Percentiles rank a stretch among this genome's conserved stretches.
Conservation (phyloP, 2,888 invertebrate species). For the Dioctria rufipes region DNA sequence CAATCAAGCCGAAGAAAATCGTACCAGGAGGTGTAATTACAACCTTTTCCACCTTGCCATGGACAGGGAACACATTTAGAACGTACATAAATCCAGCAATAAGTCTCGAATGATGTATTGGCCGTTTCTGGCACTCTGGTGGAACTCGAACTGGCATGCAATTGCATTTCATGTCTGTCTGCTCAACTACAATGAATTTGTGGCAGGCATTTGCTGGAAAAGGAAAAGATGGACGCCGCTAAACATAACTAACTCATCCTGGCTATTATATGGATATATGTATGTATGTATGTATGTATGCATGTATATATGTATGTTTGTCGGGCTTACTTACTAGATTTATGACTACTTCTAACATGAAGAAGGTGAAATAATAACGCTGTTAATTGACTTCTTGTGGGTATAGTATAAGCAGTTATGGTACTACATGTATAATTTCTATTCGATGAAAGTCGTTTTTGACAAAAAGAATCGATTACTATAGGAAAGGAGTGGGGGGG, state of each 20-base stretch:
- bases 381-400: conserved; percentile 46
- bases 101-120: conserved; percentile 54
- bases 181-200: conserved; percentile 50
- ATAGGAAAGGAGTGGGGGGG: too few species aligned
- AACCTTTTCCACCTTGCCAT: conserved; percentile 52
- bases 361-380: conserved; percentile 34
- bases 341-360: conserved; percentile 30
- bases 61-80: conserved; percentile 43
- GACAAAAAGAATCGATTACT: too few species aligned
- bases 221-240: conserved; percentile 45
- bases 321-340: neutral
- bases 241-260: conserved; percentile 28
- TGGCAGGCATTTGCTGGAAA: conserved; percentile 34
- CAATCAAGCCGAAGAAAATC: conserved; percentile 49
- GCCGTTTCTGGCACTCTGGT: conserved; percentile 48
- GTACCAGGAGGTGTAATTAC: conserved; percentile 53
- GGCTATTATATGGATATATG: too few species aligned
- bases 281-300: too few species aligned
- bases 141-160: conserved; percentile 51
- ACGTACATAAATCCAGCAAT: conserved; percentile 53
- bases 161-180: conserved; percentile 47
- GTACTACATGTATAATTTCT: too few species aligned
- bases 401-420: neutral
- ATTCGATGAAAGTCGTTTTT: too few species aligned
- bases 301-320: too few species aligned